These are phyloP conservation scores for Smutsia temminckii DNA, from an alignment of 2,797 vertebrate genomes.

Conservation along the genomic window DNA sequence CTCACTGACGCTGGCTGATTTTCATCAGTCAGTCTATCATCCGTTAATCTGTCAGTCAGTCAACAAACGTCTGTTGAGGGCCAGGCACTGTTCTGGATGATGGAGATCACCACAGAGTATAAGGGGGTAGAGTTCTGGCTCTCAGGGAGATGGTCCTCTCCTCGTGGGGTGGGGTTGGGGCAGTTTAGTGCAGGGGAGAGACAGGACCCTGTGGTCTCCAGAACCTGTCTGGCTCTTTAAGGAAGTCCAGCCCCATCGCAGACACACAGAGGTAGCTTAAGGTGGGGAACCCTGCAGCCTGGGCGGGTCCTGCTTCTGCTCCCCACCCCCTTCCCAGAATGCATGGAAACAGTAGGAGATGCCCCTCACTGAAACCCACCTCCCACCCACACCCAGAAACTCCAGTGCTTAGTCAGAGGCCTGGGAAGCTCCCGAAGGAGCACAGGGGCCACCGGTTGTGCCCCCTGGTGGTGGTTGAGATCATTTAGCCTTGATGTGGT, in stretches of 20 bases:
- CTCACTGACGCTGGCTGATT: background rate
- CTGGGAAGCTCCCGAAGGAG: background rate
- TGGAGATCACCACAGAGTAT: background rate
- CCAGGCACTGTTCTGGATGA: background rate
- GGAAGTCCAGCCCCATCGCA: background rate
- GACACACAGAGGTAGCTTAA: background rate
- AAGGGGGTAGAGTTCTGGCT: background rate
- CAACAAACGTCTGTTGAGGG: background rate
- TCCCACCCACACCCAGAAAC: background rate
- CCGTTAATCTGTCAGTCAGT: background rate
- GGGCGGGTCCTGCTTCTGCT: background rate
- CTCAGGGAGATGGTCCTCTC: background rate
- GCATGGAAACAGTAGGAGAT: background rate
- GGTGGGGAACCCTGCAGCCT: background rate
- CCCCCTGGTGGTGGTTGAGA: background rate
- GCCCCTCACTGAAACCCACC: background rate
- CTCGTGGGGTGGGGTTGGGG: fast-evolving
- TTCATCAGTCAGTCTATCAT: background rate
- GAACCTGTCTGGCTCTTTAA: background rate
- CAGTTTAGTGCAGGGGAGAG: background rate
- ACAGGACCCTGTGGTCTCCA: background rate
- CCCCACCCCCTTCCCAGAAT: background rate
- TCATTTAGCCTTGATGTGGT: background rate
- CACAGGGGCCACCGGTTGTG: background rate
- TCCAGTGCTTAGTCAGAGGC: background rate